Evolutionary conservation across 2,113 vertebrate species (phyloP), one percentile per base, ranked within the genome.

Genomic region (Machaerirhynchus nigripectus): DNA sequence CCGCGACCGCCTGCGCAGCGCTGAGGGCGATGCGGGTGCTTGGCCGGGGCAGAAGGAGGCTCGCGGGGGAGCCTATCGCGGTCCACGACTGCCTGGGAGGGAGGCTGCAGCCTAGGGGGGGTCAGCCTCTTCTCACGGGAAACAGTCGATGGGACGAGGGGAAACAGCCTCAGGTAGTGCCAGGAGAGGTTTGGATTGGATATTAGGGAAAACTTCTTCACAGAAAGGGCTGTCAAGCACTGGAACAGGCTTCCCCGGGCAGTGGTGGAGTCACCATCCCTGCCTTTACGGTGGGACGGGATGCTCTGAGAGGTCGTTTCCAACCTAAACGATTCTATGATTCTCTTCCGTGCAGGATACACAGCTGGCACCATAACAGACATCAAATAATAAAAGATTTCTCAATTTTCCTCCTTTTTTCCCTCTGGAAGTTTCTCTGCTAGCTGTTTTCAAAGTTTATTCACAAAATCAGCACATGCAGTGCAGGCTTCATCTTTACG

Each of bases 1-100:
- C n/a, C 16, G 12, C 11, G 4, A 4, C 2, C 8, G 22, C n/a
- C 11, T 7, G 39, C 68, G 2, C 42, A 1, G 27, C 22, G 15
- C 46, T 9, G 15, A 24, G 27, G 15, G 64, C 9, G 3, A 3
- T 2, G 20, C 10, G 1, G 5, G 11, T 1, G 26, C 5, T 27
- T 1, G 3, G 21, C 21, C 35, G 2, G 31, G 3, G 27, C 18
- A 22, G 37, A 23, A 20, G 52, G 60, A 21, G 44, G 15, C 27
- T 7, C 14, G 3, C 7, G 9, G 16, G 28, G 4, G 5, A 31
- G 27, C 2, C 27, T 3, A 7, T 23, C 2, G 21, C 26, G 21
- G 31, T 31, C 11, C 46, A 4, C 8, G 2, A 3, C 5, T 23
- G 44, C 77, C 26, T 27, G 59, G 59, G 31, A 26, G 27, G 12